Evolutionary conservation across 2,888 invertebrate genomes (phyloP).

Genomic region (Epistrophella euchroma): DNA sequence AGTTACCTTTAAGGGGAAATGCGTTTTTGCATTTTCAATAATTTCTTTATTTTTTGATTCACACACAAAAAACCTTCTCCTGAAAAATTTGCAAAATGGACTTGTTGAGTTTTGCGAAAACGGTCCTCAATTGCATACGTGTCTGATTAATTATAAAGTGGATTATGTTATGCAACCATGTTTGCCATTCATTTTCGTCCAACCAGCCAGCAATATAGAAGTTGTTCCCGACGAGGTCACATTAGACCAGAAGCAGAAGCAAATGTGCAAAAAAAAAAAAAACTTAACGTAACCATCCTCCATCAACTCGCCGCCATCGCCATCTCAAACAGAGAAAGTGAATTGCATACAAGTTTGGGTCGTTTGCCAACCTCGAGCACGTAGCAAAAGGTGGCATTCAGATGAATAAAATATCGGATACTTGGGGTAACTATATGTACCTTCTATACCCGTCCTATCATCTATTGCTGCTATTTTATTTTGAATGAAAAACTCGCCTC

Average conservation of each 20-base stretch:
- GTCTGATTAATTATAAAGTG: constrained; percentile 82
- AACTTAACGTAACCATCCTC: constrained; percentile 53
- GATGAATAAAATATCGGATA: constrained; percentile 74
- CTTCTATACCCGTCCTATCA: neutral
- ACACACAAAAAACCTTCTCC: no score
- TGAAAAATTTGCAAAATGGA: no score
- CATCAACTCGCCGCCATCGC: constrained; percentile 25
- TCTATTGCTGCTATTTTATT: constrained; percentile 52
- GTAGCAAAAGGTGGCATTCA: constrained; percentile 69
- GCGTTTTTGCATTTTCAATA: no score
- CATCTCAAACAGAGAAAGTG: constrained; percentile 68
- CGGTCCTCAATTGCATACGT: constrained; percentile 82
- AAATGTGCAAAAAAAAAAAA: constrained; percentile 40
- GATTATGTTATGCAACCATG: constrained; percentile 79
- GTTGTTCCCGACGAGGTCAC: constrained; percentile 67
- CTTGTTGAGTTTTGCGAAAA: no score
- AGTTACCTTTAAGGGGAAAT: no score
- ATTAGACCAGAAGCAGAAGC: constrained; percentile 54
- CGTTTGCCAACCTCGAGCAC: constrained; percentile 73
- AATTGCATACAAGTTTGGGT: constrained; percentile 74
- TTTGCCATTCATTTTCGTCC: constrained; percentile 74
- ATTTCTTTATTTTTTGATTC: no score
- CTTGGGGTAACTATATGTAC: constrained; percentile 59
- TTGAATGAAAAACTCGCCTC: constrained; percentile 73
- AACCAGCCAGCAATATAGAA: constrained; percentile 23